Evolutionary conservation across 1,140 invertebrate species (phyloP).

Genomic region (Conus betulinus): DNA sequence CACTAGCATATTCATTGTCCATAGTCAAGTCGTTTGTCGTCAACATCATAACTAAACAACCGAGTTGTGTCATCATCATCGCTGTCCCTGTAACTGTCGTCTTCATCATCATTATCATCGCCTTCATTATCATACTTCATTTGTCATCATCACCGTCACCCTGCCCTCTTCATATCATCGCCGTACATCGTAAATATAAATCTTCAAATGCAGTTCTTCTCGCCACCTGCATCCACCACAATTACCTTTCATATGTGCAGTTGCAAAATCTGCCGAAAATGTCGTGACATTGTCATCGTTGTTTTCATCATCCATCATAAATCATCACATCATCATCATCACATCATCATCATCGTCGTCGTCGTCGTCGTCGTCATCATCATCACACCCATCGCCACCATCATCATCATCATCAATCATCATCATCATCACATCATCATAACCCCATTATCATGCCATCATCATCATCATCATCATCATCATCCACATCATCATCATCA

Average conservation of each 20-base stretch:
- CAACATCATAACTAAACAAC: too few relatives aligned
- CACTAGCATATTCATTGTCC: too few relatives aligned
- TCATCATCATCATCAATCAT: background rate
- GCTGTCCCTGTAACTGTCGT: background rate
- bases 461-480: background rate
- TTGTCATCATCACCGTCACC: background rate
- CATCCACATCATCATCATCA: background rate
- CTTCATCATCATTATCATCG: conserved; percentile 30
- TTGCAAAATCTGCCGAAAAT: too few relatives aligned
- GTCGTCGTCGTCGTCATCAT: background rate
- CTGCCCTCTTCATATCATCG: background rate
- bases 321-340: background rate
- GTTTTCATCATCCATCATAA: too few relatives aligned
- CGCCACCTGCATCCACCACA: background rate
- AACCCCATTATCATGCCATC: background rate
- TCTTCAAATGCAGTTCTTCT: background rate
- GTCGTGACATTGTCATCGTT: too few relatives aligned
- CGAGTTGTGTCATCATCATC: background rate
- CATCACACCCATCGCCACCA: background rate
- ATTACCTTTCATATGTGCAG: background rate
- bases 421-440: background rate
- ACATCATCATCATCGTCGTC: background rate
- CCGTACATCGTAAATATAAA: background rate
- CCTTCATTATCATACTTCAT: background rate
- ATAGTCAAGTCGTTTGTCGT: too few relatives aligned